phyloP scores from a whole-genome alignment of 1,140 invertebrate species.

The Notospermus geniculatus region DNA sequence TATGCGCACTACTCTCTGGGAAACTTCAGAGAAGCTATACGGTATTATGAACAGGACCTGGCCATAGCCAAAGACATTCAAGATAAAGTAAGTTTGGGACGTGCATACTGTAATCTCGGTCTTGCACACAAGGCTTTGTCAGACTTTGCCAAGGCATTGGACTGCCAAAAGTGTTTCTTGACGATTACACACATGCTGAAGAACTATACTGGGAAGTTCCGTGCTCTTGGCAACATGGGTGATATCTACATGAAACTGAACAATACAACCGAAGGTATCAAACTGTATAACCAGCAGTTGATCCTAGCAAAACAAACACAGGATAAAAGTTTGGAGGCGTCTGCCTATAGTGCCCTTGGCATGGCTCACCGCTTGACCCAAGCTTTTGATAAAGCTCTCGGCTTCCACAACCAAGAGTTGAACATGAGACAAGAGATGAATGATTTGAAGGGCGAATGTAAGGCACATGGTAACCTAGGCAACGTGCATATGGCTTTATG shows the following conservation, averaged over 20 bases:
- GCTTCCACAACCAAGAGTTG: constrained; percentile 85
- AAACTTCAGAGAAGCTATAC: constrained; percentile 88
- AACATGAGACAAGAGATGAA: constrained; percentile 67
- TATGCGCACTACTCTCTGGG: constrained; percentile 94
- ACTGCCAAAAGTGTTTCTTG: constrained; percentile 81
- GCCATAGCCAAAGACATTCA: constrained; percentile 89
- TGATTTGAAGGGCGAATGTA: constrained; percentile 68
- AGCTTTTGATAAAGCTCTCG: constrained; percentile 75
- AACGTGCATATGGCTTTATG: constrained; percentile 83
- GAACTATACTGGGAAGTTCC: constrained; percentile 77
- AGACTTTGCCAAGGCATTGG: constrained; percentile 80
- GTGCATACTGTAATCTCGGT: constrained; percentile 87
- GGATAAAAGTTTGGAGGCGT: constrained; percentile 80
- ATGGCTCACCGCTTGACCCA: constrained; percentile 84
- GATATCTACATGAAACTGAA: constrained; percentile 70
- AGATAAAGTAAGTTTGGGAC: constrained; percentile 87
- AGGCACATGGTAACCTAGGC: constrained; percentile 86
- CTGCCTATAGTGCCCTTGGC: constrained; percentile 83
- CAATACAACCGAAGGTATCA: constrained; percentile 86
- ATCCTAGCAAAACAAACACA: constrained; percentile 75
- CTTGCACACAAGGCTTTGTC: constrained; percentile 82
- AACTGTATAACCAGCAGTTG: constrained; percentile 87
- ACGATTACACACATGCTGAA: constrained; percentile 70
- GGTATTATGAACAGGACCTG: constrained; percentile 94
- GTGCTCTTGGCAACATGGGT: constrained; percentile 87